Evolutionary conservation across 2,113 vertebrate genomes (phyloP), one percentile per base, ranked within the genome.

Genomic region (Apistogramma diplotaenia): DNA sequence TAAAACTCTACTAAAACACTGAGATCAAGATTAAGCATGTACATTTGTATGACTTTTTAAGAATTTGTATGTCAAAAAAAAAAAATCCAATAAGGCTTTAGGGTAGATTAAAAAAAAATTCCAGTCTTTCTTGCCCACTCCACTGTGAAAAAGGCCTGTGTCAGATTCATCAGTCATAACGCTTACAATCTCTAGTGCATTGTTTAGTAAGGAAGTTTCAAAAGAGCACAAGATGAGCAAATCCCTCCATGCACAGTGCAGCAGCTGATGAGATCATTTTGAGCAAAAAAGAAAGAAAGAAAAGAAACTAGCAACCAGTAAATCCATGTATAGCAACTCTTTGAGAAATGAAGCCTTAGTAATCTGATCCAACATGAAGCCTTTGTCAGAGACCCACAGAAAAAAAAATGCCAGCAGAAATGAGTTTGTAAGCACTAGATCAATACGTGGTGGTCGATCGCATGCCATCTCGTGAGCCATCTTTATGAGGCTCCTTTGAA

Each of bases 401-500:
- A 54, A 80, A 78, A 79, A n/a, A 79, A 27, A 25, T 75, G 76
- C 18, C 62, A 43, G 37, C 70, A 71, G 57, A 83, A 65, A 78
- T 81, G 55, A 65, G 57, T 79, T 79, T 83, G 62, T 83, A 85
- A 76, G 70, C 78, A 81, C 46, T 29, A 23, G 75, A 91, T 91
- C 90, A 71, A 90, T 92, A 84, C 1, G 16, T 40, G 75, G 46
- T 76, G 84, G 65, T 87, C 79, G 60, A 84, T 87, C 1, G 18
- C 60, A 74, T 79, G 80, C 54, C 79, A 88, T 58, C 81, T 82
- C 51, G 40, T 67, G 51, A 80, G 54, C 75, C 60, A 46, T 81
- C 74, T 90, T 90, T 75, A 86, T 79, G 81, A 86, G 81, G 74
- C 29, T 87, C 78, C 80, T 88, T 85, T 89, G 87, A 89, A 86